Evolutionary conservation across 2,888 invertebrate genomes (phyloP).

Genomic region (Periphyllus acericola): DNA sequence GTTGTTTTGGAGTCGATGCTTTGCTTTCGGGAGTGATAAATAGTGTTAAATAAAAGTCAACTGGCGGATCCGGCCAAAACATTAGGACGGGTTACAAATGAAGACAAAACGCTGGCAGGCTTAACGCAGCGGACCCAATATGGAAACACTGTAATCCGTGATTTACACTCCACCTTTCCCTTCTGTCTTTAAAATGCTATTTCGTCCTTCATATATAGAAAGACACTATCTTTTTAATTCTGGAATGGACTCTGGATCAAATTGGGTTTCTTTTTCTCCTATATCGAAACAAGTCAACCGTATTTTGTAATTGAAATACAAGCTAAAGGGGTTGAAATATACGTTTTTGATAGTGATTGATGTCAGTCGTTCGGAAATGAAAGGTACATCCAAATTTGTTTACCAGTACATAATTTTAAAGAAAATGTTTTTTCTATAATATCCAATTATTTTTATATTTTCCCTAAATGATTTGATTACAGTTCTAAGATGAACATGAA

Average conservation of each 20-base stretch:
- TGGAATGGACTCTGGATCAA: constrained; percentile 9
- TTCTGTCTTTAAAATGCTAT: constrained; percentile 22
- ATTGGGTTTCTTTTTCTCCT: constrained; percentile 24
- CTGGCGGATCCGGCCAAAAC: constrained; percentile 45
- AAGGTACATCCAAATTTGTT: not conserved
- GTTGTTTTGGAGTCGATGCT: constrained; percentile 22
- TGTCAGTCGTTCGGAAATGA: constrained; percentile 4
- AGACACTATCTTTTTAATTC: constrained; percentile 35
- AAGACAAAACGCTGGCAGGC: constrained; percentile 49
- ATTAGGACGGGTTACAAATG: constrained; percentile 54
- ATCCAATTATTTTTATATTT: not conserved
- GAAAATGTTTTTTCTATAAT: not conserved
- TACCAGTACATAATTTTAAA: not conserved
- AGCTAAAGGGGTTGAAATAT: not conserved
- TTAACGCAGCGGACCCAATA: constrained; percentile 47
- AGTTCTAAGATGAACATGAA: not conserved
- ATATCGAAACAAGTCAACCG: not conserved
- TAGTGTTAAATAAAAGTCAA: constrained; percentile 57
- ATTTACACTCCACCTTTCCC: constrained; percentile 44
- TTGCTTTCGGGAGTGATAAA: constrained; percentile 44
- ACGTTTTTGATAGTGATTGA: constrained; percentile 34
- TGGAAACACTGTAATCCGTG: constrained; percentile 43
- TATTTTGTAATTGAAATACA: constrained; percentile 20
- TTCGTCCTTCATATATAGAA: constrained; percentile 2
- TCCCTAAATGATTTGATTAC: too few species aligned